phyloP scores from a whole-genome alignment of 2,797 vertebrate species.

The Mormyrus proboscirostris region DNA sequence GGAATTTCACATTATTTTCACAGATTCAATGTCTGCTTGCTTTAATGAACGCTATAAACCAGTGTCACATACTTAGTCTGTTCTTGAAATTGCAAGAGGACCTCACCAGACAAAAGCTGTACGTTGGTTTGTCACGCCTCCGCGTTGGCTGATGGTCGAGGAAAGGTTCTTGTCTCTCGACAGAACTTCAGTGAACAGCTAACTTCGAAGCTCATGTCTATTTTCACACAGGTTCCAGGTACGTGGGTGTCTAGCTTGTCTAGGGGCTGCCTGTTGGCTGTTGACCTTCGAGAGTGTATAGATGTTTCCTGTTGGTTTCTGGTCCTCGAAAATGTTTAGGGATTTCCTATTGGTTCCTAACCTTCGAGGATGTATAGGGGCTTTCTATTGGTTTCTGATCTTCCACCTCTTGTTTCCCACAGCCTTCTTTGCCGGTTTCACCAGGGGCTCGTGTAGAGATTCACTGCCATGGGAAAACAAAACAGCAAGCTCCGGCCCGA shows the following conservation, averaged over 20 bases:
- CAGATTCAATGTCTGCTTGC: not conserved
- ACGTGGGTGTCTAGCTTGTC: not conserved
- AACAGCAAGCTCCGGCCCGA: constrained; percentile 77
- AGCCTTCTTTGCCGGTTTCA: constrained; percentile 55
- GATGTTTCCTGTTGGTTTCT: not conserved
- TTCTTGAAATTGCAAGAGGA: not conserved
- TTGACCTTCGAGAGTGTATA: not conserved
- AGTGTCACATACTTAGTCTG: not conserved
- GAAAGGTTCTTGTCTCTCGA: not conserved
- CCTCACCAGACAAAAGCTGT: not conserved
- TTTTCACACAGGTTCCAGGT: not conserved
- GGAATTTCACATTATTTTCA: not conserved
- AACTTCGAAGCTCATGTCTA: not conserved
- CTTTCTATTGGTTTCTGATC: constrained; percentile 15
- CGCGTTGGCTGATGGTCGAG: not conserved
- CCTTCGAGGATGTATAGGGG: not conserved
- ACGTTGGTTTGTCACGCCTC: not conserved
- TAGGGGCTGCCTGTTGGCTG: not conserved
- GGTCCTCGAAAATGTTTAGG: not conserved
- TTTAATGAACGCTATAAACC: not conserved
- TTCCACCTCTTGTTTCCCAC: not conserved
- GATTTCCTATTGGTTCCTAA: not conserved
- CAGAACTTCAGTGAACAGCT: not conserved
- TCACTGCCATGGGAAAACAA: constrained; percentile 71
- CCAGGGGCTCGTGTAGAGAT: constrained; percentile 39